Evolutionary conservation across 1,140 invertebrate genomes (phyloP).

Genomic region (Plutomurus gul): DNA sequence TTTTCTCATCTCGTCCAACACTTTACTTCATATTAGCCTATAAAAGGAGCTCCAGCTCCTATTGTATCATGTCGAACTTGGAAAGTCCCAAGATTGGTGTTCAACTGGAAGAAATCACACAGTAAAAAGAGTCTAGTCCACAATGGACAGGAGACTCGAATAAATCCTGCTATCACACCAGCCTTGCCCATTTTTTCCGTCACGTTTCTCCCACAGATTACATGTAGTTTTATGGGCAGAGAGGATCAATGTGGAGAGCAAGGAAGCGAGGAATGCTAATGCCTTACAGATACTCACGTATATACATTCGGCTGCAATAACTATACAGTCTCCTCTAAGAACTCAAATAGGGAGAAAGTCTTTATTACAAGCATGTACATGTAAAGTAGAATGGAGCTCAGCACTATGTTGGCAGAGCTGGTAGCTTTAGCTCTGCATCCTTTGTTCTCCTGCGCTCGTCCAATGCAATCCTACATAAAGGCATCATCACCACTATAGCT

Average conservation of each 20-base stretch:
- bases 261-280: no score
- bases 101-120: conserved; percentile 39
- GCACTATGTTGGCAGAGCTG: no score
- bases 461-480: no score
- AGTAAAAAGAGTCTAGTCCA: conserved; percentile 31
- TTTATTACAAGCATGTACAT: no score
- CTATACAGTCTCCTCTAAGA: no score
- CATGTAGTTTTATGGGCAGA: conserved; percentile 40
- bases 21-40: background rate
- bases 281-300: no score
- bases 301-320: no score
- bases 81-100: conserved; percentile 18
- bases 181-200: conserved; percentile 44
- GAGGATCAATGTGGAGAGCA: conserved; percentile 2
- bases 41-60: background rate
- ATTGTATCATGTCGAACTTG: background rate
- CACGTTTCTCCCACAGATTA: conserved; percentile 46
- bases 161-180: conserved; percentile 49
- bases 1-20: background rate
- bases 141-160: conserved; percentile 42
- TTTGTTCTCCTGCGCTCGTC: no score
- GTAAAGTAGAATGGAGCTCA: no score
- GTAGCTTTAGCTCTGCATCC: no score
- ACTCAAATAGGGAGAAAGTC: no score
- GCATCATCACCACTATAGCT: no score